Evolutionary conservation across 2,113 vertebrate species (phyloP).

Genomic region (Rallus limicola): DNA sequence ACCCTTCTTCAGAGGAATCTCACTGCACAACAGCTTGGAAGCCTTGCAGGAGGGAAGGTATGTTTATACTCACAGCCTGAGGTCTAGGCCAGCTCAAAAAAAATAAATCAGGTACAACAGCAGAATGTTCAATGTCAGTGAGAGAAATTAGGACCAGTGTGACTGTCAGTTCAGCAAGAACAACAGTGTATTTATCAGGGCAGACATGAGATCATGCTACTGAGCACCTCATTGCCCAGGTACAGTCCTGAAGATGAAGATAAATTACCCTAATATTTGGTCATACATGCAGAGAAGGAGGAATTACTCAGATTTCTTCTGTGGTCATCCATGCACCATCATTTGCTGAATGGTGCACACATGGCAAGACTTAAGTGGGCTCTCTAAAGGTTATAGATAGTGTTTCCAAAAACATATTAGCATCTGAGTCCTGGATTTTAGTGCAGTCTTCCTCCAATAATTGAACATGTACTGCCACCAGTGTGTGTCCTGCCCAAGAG

Average conservation of each 20-base stretch:
- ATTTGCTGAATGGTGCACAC: neutral
- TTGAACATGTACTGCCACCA: neutral
- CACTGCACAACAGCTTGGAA: neutral
- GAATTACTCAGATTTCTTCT: neutral
- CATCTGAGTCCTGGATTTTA: neutral
- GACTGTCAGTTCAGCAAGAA: neutral
- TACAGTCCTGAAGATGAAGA: neutral
- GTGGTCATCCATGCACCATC: accelerated
- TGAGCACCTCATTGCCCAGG: neutral
- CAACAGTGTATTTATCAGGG: neutral
- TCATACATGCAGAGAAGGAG: neutral
- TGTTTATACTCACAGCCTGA: neutral
- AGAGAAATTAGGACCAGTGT: neutral
- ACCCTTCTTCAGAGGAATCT: neutral
- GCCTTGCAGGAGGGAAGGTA: neutral
- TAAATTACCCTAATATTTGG: neutral
- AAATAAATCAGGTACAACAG: neutral
- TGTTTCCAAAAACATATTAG: neutral
- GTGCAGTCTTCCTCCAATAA: neutral
- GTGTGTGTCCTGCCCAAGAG: neutral
- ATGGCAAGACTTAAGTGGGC: neutral
- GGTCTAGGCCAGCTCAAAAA: neutral
- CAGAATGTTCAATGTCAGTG: neutral
- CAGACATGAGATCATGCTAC: neutral
- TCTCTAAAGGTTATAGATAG: accelerated